Evolutionary conservation across 2,888 invertebrate species (phyloP).

Genomic region (Ametastegia equiseti): DNA sequence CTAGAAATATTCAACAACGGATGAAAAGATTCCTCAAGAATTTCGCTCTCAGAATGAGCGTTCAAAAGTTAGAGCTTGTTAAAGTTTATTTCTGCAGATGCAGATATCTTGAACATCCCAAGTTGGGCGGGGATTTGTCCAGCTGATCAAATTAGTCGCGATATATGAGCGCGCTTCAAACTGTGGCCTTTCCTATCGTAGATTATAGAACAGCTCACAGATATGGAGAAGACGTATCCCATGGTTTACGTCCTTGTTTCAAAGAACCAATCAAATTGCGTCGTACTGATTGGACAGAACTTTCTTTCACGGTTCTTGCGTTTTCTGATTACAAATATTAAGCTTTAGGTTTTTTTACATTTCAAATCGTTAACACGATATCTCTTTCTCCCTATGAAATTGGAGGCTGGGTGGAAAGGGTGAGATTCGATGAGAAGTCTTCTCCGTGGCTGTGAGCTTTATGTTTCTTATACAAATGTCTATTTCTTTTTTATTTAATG

Average conservation of each 20-base stretch:
- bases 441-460: neutral
- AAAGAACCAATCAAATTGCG: neutral
- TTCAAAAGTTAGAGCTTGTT: too few species aligned
- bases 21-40: too few species aligned
- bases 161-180: neutral
- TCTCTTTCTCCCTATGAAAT: neutral
- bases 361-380: neutral
- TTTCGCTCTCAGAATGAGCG: too few species aligned
- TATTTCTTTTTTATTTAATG: neutral
- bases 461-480: conserved; percentile 1
- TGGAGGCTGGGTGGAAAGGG: neutral
- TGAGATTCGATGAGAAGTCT: neutral
- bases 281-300: neutral
- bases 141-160: conserved; percentile 14
- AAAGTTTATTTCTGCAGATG: too few species aligned
- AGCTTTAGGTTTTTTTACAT: neutral
- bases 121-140: neutral
- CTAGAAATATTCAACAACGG: too few species aligned
- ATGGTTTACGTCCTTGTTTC: neutral
- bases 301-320: neutral
- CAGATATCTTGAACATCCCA: neutral
- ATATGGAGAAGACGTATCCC: neutral
- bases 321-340: neutral
- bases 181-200: conserved; percentile 28
- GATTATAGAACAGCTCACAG: neutral